phyloP scores from a whole-genome alignment of 1,140 invertebrate genomes.

The Elymnias hypermnestra region DNA sequence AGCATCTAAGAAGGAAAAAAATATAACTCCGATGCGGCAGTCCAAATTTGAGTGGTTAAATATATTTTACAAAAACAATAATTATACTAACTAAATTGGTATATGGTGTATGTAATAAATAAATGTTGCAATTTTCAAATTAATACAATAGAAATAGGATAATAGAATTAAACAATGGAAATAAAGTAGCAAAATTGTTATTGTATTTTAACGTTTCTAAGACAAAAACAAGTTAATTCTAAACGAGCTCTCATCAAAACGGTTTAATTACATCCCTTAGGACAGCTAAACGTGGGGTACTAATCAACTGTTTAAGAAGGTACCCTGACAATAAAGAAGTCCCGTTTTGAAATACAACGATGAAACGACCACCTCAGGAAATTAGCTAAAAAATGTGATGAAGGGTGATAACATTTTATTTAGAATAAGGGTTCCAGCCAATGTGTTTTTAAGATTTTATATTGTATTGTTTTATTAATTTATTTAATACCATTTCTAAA shows the following conservation, averaged over 20 bases:
- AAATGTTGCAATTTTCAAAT: no score
- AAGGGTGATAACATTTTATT: background rate
- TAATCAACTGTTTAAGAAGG: constrained; percentile 55
- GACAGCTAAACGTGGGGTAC: constrained; percentile 42
- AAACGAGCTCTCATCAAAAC: constrained; percentile 60
- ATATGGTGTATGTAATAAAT: no score
- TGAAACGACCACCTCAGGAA: constrained; percentile 34
- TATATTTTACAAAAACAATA: no score
- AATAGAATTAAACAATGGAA: no score
- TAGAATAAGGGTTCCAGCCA: background rate
- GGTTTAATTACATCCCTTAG: constrained; percentile 62
- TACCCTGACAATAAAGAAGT: constrained; percentile 31
- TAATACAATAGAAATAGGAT: no score
- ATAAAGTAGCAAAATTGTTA: constrained; percentile 17
- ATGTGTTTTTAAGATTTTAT: no score
- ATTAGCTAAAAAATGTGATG: constrained; percentile 41
- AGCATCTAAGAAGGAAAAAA: no score
- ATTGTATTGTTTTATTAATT: no score
- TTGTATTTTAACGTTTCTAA: constrained; percentile 28
- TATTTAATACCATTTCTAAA: no score
- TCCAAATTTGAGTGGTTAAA: no score
- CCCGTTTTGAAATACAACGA: constrained; percentile 8
- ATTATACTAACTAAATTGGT: no score
- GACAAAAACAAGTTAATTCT: constrained; percentile 63
- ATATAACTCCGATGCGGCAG: no score